Base-by-base conservation (phyloP, 2,797 vertebrate species). In the Helarctos malayanus region DNA sequence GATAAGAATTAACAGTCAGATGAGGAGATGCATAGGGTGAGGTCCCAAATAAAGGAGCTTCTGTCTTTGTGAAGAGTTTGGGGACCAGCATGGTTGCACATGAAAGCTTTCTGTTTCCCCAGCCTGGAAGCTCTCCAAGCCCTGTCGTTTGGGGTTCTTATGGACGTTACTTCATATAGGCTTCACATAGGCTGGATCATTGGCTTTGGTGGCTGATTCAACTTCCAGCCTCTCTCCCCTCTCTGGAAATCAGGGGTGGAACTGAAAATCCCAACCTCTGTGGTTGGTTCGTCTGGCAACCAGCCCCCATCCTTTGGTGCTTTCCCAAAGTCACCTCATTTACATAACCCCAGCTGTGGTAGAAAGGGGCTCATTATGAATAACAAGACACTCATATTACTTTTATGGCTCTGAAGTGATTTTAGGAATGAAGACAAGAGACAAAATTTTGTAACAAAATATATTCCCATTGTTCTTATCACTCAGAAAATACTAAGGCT, bases 31-130 rank as follows among this genome's bases (percentile, higher is more conserved):
- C 56, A 7, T 32, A 52, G 57, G n/a, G 32, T 12, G 23, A 29
- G n/a, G n/a, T 78, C n/a, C n/a, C 57, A 49, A 35, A 52, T 23
- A 49, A 76, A 38, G n/a, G 23, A 35, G 10, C 45, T 29, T 49
- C 71, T 89, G 41, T 12, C 32, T 45, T 59, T 25, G 13, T 49
- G 16, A 41, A 41, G 23, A 35, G 45, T 27, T 35, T 19, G 57
- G 32, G 45, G 32, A 15, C 19, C 2, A 1, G 9, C 1, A 3
- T 5, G 3, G n/a, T 18, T 59, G 41, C 15, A 52, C 57, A 2
- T 21, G 7, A 47, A 35, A 61, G 57, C 21, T 0, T 45, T 19
- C 56, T 19, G 38, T 6, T 35, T 49, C 32, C 71, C 32, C 56
- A 49, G 12, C 32, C 41, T 29, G 21, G 32, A 27, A 49, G 57